Percentiles rank a stretch among this genome's conserved stretches.
Conservation (phyloP, 2,888 invertebrate species). For the Antheraea assamensis region DNA sequence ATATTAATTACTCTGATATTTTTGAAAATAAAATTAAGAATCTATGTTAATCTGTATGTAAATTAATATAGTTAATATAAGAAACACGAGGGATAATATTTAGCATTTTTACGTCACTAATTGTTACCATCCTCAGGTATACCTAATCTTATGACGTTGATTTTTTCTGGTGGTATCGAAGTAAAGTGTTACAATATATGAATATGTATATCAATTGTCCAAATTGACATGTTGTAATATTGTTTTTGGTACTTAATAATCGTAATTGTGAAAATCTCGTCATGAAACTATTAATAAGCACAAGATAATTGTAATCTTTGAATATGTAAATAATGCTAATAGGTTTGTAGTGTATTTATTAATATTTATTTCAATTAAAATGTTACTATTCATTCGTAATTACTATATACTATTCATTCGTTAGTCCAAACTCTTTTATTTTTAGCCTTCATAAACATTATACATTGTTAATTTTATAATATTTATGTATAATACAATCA, state of each 20-base stretch:
- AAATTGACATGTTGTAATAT: conserved; percentile 3
- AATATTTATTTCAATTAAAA: conserved; percentile 32
- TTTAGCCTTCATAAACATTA: conserved; percentile 13
- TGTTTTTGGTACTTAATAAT: conserved; percentile 2
- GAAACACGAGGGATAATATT: background rate
- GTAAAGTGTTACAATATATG: background rate
- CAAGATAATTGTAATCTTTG: conserved; percentile 27
- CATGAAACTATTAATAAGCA: background rate
- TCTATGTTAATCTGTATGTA: background rate
- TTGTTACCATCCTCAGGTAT: background rate
- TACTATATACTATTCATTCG: no score
- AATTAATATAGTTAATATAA: conserved; percentile 1
- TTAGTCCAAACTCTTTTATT: no score
- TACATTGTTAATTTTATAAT: conserved; percentile 22
- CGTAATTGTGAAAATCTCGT: background rate
- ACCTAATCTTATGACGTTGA: background rate
- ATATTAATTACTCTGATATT: background rate
- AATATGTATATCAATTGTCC: background rate
- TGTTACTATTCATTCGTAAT: no score
- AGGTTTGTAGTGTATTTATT: conserved; percentile 32
- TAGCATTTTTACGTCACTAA: conserved; percentile 3
- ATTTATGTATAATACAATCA: conserved; percentile 17
- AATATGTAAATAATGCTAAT: conserved; percentile 34
- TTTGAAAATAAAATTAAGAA: background rate
- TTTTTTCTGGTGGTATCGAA: background rate